Conservation (phyloP, 2,113 vertebrate species). For the Vombatus ursinus region DNA sequence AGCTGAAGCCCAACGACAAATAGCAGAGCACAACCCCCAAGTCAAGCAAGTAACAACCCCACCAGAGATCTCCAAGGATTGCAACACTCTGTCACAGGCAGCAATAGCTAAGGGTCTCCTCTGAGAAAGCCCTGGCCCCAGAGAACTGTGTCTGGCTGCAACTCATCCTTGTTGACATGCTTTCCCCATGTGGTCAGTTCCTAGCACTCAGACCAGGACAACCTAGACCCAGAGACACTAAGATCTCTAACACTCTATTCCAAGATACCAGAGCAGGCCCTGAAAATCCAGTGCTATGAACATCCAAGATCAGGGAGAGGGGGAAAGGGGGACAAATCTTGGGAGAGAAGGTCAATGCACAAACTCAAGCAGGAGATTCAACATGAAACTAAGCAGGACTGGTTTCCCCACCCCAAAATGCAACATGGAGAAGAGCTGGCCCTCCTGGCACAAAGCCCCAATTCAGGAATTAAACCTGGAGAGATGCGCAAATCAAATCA, state of each 20-base stretch:
- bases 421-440: background rate
- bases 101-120: background rate
- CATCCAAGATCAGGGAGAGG: background rate
- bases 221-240: background rate
- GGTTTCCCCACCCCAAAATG: background rate
- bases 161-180: background rate
- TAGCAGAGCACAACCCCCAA: background rate
- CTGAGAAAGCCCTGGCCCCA: background rate
- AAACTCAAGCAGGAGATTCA: background rate
- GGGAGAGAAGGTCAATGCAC: too few species aligned
- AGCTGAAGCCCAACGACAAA: background rate
- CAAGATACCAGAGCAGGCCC: background rate
- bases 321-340: background rate
- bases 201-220: background rate
- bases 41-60: background rate
- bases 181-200: background rate
- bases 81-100: background rate
- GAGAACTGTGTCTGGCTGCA: background rate
- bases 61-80: background rate
- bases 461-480: background rate
- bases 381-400: background rate
- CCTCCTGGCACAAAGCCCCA: background rate
- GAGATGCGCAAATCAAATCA: background rate
- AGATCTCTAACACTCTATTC: background rate
- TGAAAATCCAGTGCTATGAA: background rate